Evolutionary conservation across 2,888 invertebrate genomes (phyloP).

Genomic region (Volucella bombylans): DNA sequence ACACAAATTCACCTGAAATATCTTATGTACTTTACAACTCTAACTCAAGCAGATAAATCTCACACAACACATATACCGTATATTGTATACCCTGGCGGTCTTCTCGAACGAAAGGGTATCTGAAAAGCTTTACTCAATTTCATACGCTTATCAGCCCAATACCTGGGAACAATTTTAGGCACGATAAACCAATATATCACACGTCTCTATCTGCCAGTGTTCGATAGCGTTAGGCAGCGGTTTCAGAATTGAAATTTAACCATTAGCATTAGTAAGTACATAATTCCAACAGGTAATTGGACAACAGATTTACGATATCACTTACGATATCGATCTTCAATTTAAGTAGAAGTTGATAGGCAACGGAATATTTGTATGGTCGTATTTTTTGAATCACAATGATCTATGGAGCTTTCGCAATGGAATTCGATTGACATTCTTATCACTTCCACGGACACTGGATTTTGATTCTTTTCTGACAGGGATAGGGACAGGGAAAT

Average conservation of each 20-base stretch:
- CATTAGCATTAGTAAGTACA: slow-evolving; percentile 59
- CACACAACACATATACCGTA: neutral
- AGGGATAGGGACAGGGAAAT: neutral
- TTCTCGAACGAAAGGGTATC: slow-evolving; percentile 20
- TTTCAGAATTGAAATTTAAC: slow-evolving; percentile 53
- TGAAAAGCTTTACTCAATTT: slow-evolving; percentile 41
- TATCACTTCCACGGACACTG: slow-evolving; percentile 25
- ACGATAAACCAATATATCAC: slow-evolving; percentile 62
- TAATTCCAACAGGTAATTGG: slow-evolving; percentile 48
- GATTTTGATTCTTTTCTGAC: neutral
- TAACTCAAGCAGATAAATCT: slow-evolving; percentile 6
- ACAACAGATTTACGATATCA: slow-evolving; percentile 53
- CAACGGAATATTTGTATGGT: neutral
- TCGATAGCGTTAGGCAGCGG: slow-evolving; percentile 8
- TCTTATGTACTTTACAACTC: neutral
- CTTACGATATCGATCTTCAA: slow-evolving; percentile 32
- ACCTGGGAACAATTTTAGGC: slow-evolving; percentile 40
- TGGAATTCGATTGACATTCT: neutral
- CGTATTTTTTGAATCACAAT: neutral
- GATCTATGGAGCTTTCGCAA: neutral
- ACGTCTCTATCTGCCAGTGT: slow-evolving; percentile 39
- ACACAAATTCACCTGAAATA: slow-evolving; percentile 17
- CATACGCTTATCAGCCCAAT: slow-evolving; percentile 59
- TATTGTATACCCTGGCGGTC: neutral
- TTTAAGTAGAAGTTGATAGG: neutral